Percentiles rank a stretch among this genome's conserved stretches.
Evolutionary conservation across 1,140 invertebrate genomes (phyloP).

Genomic region (Colletes latitarsis): DNA sequence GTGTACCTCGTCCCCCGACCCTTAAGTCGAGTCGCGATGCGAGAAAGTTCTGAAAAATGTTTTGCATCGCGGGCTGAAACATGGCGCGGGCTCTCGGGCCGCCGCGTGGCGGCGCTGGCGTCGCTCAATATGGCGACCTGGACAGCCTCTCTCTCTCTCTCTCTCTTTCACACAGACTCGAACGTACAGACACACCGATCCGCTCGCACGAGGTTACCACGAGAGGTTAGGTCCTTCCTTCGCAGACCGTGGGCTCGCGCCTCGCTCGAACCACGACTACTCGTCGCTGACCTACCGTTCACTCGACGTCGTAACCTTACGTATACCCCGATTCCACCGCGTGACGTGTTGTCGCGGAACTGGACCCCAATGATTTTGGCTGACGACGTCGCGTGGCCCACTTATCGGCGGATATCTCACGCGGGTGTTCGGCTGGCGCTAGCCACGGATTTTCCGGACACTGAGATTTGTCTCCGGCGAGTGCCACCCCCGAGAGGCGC

Average conservation of each 20-base stretch:
- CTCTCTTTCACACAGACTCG: background rate
- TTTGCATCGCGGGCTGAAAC: slow-evolving; percentile 1
- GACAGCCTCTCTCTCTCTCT: background rate
- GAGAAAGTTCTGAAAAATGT: background rate
- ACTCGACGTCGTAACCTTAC: background rate
- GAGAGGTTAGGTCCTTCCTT: slow-evolving; percentile 59
- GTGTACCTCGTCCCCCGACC: background rate
- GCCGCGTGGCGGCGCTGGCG: slow-evolving; percentile 10
- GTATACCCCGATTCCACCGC: background rate
- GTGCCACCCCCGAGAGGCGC: slow-evolving; percentile 74
- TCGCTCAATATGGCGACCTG: slow-evolving; percentile 45
- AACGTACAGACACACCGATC: slow-evolving; percentile 20
- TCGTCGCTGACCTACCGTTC: slow-evolving; percentile 31
- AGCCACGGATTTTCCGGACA: slow-evolving; percentile 76
- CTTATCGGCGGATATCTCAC: slow-evolving; percentile 44
- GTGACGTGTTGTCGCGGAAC: background rate
- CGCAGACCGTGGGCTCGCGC: slow-evolving; percentile 14
- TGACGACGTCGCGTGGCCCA: slow-evolving; percentile 3
- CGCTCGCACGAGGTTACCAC: slow-evolving; percentile 58
- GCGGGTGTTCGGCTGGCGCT: slow-evolving; percentile 43
- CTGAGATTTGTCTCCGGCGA: slow-evolving; percentile 76
- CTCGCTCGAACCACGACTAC: slow-evolving; percentile 5
- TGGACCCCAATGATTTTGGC: background rate
- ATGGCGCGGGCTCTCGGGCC: slow-evolving; percentile 7
- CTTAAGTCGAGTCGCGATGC: background rate